Percentiles rank a stretch among this genome's conserved stretches.
phyloP scores from a whole-genome alignment of 1,140 invertebrate genomes.

The Aricia agestis region DNA sequence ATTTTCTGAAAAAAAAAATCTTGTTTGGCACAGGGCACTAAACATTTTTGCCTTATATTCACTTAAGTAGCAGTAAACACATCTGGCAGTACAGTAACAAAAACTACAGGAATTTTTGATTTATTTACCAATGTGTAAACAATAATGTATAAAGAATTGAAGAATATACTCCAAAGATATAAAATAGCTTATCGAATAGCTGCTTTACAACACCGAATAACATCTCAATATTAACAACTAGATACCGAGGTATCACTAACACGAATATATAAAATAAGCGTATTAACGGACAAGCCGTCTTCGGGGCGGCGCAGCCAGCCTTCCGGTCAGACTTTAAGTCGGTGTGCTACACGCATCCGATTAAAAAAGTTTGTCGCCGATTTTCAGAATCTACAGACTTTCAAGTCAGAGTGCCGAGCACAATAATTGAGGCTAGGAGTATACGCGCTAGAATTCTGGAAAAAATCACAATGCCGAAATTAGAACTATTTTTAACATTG shows the following conservation, averaged over 20 bases:
- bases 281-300: constrained; percentile 65
- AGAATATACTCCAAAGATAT: constrained; percentile 27
- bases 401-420: too few relatives aligned
- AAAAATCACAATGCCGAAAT: too few relatives aligned
- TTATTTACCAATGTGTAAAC: neutral
- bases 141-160: neutral
- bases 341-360: neutral
- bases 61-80: too few relatives aligned
- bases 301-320: constrained; percentile 41
- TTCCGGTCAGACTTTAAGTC: constrained; percentile 61
- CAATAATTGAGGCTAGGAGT: neutral
- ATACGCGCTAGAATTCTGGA: neutral
- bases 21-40: too few relatives aligned
- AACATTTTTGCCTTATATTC: too few relatives aligned
- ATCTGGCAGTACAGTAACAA: too few relatives aligned
- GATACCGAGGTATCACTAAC: constrained; percentile 40
- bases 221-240: constrained; percentile 17
- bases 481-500: too few relatives aligned
- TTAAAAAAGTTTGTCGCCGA: constrained; percentile 38
- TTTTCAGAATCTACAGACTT: neutral
- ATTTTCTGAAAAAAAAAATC: too few relatives aligned
- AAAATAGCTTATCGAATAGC: constrained; percentile 25
- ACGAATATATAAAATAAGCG: constrained; percentile 73
- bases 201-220: constrained; percentile 22
- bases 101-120: too few relatives aligned